These are phyloP conservation scores for Motacilla tschutschensis DNA, from an alignment of 2,113 vertebrate genomes.

Conservation along the genomic window DNA sequence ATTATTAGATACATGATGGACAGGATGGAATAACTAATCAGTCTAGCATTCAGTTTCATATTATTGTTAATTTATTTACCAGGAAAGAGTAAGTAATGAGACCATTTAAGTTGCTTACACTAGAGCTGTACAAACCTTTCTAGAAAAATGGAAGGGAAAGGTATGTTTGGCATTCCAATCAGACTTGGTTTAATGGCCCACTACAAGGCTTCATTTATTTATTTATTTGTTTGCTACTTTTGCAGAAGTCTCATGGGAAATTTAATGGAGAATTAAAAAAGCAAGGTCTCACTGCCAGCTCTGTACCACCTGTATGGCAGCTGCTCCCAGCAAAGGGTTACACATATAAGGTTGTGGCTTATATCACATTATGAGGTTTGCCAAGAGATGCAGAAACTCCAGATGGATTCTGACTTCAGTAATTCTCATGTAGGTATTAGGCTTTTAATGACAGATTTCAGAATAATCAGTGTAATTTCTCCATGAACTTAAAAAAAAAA, in stretches of 20 bases:
- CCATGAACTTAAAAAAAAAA: background rate
- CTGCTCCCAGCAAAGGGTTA: background rate
- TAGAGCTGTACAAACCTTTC: background rate
- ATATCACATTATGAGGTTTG: too few relatives aligned
- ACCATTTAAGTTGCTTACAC: background rate
- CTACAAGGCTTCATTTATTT: background rate
- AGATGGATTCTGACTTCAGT: background rate
- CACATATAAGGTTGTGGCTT: accelerated
- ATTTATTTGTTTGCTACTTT: background rate
- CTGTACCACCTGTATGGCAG: background rate
- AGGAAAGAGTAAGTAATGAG: background rate
- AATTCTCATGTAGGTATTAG: background rate
- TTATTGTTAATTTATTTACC: conserved; percentile 8
- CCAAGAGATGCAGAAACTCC: background rate
- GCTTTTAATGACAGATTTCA: background rate
- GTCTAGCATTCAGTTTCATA: background rate
- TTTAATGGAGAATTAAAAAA: background rate
- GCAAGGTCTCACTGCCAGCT: background rate
- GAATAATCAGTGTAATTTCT: background rate
- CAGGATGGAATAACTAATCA: background rate
- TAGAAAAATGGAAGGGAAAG: background rate
- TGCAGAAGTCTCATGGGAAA: background rate
- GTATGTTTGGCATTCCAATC: background rate
- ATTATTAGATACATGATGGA: background rate
- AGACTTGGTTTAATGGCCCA: background rate